Conservation (phyloP, 2,797 vertebrate genomes). For the Anguilla megastoma region DNA sequence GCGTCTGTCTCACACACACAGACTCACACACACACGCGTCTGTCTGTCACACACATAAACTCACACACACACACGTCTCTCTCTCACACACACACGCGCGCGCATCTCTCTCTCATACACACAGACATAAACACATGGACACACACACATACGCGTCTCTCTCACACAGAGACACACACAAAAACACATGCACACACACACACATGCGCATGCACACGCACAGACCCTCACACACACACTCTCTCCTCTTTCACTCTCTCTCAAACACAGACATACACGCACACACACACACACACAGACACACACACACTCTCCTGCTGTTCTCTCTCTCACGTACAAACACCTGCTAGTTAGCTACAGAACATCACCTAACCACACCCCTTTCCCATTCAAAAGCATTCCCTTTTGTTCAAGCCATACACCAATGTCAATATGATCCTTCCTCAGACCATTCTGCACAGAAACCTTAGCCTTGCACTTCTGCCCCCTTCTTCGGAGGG, state of each 20-base stretch:
- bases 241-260: no score
- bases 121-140: no score
- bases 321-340: no score
- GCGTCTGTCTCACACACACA: background rate
- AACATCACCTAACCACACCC: background rate
- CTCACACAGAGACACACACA: background rate
- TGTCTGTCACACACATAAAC: background rate
- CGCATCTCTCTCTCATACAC: background rate
- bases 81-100: background rate
- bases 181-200: no score
- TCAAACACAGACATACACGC: no score
- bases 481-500: background rate
- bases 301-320: no score
- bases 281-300: no score
- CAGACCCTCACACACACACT: no score
- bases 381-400: background rate
- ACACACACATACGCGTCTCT: background rate
- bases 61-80: background rate
- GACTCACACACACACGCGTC: background rate
- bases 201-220: no score
- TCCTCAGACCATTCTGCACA: background rate
- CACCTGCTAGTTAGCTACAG: background rate
- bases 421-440: conserved; percentile 13
- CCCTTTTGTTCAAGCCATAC: conserved; percentile 1
- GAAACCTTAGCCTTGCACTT: background rate